A percentile compares a stretch with the other conserved stretches of the same genome.
These are phyloP conservation scores for Lepidocolaptes lacrymiger DNA, from an alignment of 2,797 vertebrate species.

Conservation along the genomic window DNA sequence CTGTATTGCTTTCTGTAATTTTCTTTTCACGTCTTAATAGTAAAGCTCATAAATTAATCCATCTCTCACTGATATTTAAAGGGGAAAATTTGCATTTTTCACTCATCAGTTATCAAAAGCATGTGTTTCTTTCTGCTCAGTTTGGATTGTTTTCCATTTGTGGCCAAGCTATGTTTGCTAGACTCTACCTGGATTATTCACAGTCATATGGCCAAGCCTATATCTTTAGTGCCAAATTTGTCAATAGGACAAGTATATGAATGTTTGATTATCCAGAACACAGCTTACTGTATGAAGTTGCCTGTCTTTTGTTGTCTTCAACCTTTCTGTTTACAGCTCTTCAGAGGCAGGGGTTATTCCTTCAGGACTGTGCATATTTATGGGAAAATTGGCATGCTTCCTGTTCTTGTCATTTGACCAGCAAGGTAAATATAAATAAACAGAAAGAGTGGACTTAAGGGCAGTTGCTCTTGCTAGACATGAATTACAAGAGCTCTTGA, in stretches of 20 bases:
- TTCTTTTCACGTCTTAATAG: neutral
- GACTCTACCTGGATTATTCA: neutral
- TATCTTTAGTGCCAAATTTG: constrained; percentile 9
- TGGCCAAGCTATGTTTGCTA: neutral
- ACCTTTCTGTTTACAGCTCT: neutral
- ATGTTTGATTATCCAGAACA: neutral
- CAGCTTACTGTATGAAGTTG: neutral
- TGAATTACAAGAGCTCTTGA: neutral
- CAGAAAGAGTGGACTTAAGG: neutral
- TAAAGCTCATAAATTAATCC: constrained; percentile 9
- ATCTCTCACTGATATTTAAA: neutral
- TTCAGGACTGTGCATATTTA: neutral
- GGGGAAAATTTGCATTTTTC: neutral
- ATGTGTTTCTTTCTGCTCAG: neutral
- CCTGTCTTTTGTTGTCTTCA: neutral
- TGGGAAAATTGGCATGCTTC: neutral
- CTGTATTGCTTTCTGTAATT: neutral
- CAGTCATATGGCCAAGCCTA: neutral
- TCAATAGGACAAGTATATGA: neutral
- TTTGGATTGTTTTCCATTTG: neutral
- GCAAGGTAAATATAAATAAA: neutral
- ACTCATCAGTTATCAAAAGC: neutral
- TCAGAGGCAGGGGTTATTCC: neutral
- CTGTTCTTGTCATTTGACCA: neutral
- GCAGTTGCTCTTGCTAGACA: neutral